Evolutionary conservation across 2,888 invertebrate genomes (phyloP).

Genomic region (Andricus curvator): DNA sequence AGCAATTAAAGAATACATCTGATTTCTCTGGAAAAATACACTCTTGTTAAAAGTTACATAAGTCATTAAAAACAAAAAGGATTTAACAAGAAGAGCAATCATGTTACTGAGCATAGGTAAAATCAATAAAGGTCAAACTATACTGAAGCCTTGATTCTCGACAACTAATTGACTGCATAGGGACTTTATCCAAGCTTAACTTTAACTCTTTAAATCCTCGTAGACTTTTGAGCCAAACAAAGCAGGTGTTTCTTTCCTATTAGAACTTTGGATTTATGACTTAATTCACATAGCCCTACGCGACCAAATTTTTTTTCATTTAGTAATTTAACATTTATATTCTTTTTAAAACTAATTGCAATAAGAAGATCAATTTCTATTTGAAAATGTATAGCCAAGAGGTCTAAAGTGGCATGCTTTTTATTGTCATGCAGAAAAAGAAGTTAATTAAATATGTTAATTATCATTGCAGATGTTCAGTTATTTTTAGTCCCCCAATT

Average conservation of each 20-base stretch:
- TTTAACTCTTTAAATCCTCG: not conserved
- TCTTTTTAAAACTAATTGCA: not conserved
- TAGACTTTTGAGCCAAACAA: not conserved
- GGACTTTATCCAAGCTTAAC: conserved; percentile 4
- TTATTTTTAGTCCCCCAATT: not conserved
- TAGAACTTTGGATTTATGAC: not conserved
- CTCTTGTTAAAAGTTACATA: not conserved
- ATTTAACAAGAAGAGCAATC: not conserved
- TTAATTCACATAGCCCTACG: not conserved
- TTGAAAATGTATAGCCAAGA: not conserved
- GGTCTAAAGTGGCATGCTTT: not conserved
- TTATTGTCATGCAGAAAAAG: not conserved
- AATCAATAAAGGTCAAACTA: conserved; percentile 8
- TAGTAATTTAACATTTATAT: too few species aligned
- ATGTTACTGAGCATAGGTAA: not conserved
- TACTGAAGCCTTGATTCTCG: not conserved
- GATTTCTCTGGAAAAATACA: not conserved
- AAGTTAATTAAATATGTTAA: not conserved
- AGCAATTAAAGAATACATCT: not conserved
- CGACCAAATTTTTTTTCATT: not conserved
- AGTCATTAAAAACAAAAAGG: not conserved
- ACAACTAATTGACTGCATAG: not conserved
- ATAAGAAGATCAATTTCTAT: not conserved
- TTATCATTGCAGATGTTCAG: conserved; percentile 2
- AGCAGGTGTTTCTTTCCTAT: not conserved